Base-by-base conservation (phyloP, 1,140 invertebrate species). In the Orussus abietinus region DNA sequence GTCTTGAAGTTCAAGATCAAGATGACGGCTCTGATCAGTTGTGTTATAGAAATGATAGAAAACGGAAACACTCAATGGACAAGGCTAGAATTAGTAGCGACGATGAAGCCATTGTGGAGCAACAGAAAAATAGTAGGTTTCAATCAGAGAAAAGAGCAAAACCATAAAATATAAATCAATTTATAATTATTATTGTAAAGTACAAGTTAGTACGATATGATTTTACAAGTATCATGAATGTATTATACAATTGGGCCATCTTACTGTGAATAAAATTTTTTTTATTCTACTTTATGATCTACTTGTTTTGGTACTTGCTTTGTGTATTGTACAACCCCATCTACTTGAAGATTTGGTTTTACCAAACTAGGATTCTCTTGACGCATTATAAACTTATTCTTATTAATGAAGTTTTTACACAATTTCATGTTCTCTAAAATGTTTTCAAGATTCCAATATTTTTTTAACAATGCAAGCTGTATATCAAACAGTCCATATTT, bases 401-500 rank as follows among this genome's bases (percentile, higher is more conserved):
- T 53, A 13, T 72, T 51, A 5, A 85, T 35, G 17, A 85, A 57
- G 29, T 74, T 51, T 5, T 63, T 49, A 52, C 81, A 82, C 2
- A 51, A 38, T 10, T 69, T 52, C 47, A 96, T 82, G 61, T 90
- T 95, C 3, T 79, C 65, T 3, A 92, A 42, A 33, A 97, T 80
- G 53, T 84, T 59, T 39, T 84, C 59, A 15, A 93, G 51, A 38
- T 72, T 78, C 88, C 92, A 96, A 50, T 95, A 81, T 72, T 93
- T 90, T 18, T 79, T 70, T 1, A 97, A 67, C 4, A 97, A 65
- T 7, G 91, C 82, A 55, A 86, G 67, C 0, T 87, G 73, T 4
- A 88, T 34, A n/a, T 76, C 78, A 63, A 96, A 97, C 55, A 85
- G 78, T 12, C 89, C 91, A 58, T 87, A 85, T 20, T 88, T 77